These are phyloP conservation scores for Galerucella nymphaeae DNA, from an alignment of 2,888 invertebrate genomes.

Conservation along the genomic window DNA sequence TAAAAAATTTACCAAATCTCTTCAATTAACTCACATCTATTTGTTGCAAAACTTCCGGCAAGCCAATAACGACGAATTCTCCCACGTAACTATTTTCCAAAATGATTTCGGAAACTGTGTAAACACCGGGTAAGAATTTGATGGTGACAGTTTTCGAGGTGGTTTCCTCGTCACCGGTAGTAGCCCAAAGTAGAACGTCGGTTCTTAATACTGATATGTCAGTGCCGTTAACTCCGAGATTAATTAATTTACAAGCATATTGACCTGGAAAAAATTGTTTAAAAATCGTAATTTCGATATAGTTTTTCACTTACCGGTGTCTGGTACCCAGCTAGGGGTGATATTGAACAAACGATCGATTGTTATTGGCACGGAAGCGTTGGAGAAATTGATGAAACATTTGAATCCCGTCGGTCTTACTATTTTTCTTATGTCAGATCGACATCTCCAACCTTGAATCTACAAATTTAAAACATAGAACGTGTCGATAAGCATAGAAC, in stretches of 20 bases:
- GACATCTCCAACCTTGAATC: constrained; percentile 59
- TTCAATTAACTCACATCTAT: constrained; percentile 62
- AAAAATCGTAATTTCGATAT: not conserved
- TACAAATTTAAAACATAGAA: constrained; percentile 47
- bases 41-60: constrained; percentile 69
- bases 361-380: constrained; percentile 51
- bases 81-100: constrained; percentile 51
- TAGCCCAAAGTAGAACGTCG: constrained; percentile 59
- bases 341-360: constrained; percentile 59
- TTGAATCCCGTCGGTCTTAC: constrained; percentile 58
- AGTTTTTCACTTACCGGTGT: constrained; percentile 54
- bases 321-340: constrained; percentile 59
- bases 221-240: constrained; percentile 51
- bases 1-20: not conserved
- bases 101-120: constrained; percentile 52
- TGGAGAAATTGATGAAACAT: constrained; percentile 61
- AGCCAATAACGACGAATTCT: constrained; percentile 66
- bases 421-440: constrained; percentile 52
- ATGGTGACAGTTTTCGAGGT: constrained; percentile 55
- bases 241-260: constrained; percentile 60
- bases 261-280: constrained; percentile 53
- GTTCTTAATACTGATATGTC: constrained; percentile 56
- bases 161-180: constrained; percentile 53
- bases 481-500: no score
- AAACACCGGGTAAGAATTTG: constrained; percentile 60